These are phyloP conservation scores for Alviniconcha marisindica DNA, from an alignment of 1,140 invertebrate genomes.

Conservation along the genomic window DNA sequence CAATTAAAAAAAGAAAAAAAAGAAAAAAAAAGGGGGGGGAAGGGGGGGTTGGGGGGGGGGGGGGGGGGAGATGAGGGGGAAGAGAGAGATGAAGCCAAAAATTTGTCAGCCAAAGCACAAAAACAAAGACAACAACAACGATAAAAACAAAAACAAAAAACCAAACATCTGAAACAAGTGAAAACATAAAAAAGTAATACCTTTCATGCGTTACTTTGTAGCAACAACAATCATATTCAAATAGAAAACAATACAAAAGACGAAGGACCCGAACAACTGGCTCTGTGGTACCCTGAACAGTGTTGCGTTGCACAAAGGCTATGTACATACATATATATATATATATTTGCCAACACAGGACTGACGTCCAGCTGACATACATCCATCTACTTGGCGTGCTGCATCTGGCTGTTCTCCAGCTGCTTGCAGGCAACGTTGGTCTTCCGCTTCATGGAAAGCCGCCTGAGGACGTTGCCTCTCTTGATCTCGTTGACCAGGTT, in stretches of 20 bases:
- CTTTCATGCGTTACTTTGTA: too few species aligned
- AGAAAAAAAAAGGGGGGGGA: too few species aligned
- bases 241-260: background rate
- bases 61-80: too few species aligned
- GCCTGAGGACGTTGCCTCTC: constrained; percentile 67
- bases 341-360: background rate
- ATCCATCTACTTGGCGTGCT: background rate
- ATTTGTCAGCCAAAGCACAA: too few species aligned
- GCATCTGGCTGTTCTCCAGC: constrained; percentile 40
- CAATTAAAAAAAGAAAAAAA: too few species aligned
- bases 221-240: background rate
- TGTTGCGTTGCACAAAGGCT: background rate
- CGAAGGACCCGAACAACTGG: background rate
- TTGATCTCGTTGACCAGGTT: constrained; percentile 70
- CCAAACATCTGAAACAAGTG: too few species aligned
- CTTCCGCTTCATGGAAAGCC: constrained; percentile 65
- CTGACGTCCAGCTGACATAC: background rate
- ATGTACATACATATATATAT: background rate
- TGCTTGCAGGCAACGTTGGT: constrained; percentile 32
- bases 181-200: too few species aligned
- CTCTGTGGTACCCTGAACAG: background rate
- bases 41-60: too few species aligned
- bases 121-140: too few species aligned
- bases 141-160: too few species aligned
- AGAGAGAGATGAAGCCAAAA: too few species aligned